Percentiles rank a stretch among this genome's conserved stretches.
These are phyloP conservation scores for Phalacrocorax carbo DNA, from an alignment of 2,113 vertebrate genomes.

Conservation along the genomic window DNA sequence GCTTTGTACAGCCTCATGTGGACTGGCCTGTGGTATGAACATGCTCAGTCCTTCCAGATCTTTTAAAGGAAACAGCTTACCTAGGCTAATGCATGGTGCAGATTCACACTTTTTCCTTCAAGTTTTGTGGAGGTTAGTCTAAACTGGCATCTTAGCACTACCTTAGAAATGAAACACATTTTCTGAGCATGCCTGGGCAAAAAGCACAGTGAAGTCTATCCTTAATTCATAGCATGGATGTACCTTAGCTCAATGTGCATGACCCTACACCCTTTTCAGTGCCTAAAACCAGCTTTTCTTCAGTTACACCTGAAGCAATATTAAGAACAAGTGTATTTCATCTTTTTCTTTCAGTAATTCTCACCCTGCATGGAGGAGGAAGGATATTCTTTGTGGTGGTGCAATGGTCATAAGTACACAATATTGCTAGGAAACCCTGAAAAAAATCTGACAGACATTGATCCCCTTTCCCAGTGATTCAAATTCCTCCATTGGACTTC, in stretches of 20 bases:
- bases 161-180: background rate
- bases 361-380: background rate
- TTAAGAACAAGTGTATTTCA: background rate
- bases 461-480: background rate
- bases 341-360: background rate
- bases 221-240: background rate
- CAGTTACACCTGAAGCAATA: background rate
- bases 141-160: background rate
- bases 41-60: background rate
- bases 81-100: background rate
- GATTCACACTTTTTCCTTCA: background rate
- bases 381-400: background rate
- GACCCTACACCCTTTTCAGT: background rate
- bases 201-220: background rate
- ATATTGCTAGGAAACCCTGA: background rate
- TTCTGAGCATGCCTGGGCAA: background rate
- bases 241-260: background rate
- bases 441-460: background rate
- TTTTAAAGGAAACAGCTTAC: background rate
- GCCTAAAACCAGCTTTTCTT: background rate
- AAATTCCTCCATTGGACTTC: background rate
- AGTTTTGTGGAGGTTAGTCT: background rate
- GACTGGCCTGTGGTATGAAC: background rate
- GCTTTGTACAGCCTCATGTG: background rate
- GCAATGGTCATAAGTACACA: background rate